These are phyloP conservation scores for Mantis religiosa DNA, from an alignment of 2,888 invertebrate genomes.

Conservation along the genomic window DNA sequence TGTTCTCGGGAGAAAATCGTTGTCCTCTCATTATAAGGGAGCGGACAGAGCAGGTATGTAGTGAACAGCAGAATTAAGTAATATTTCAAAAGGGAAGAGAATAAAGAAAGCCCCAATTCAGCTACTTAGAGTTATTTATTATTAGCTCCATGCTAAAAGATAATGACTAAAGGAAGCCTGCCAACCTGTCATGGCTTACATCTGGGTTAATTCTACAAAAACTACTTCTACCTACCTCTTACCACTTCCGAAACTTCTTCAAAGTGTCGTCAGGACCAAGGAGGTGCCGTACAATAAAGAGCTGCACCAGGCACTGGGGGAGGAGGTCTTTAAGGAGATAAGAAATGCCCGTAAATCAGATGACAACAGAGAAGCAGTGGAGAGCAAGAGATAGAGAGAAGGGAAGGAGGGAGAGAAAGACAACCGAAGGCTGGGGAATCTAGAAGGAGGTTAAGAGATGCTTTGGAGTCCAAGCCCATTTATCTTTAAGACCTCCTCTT, in stretches of 20 bases:
- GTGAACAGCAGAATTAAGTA: no score
- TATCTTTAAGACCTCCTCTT: not conserved
- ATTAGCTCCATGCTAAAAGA: not conserved
- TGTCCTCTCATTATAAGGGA: no score
- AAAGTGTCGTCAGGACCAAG: not conserved
- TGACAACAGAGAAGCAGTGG: not conserved
- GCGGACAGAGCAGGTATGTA: no score
- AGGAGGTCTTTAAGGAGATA: not conserved
- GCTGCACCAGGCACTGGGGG: not conserved
- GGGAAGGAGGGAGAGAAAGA: not conserved
- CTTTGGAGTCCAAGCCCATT: not conserved
- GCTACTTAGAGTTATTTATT: not conserved
- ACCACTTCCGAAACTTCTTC: not conserved
- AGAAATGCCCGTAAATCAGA: not conserved
- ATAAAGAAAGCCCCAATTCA: not conserved
- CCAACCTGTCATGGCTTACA: not conserved
- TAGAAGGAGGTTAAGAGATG: not conserved
- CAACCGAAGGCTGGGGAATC: not conserved
- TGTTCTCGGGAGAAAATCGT: no score
- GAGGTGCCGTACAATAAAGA: not conserved
- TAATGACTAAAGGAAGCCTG: not conserved
- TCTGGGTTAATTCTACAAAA: not conserved
- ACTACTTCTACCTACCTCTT: not conserved
- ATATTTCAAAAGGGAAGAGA: not conserved
- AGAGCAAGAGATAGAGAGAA: not conserved